Evolutionary conservation across 2,113 vertebrate genomes (phyloP).

Genomic region (Amphilophus citrinellus): DNA sequence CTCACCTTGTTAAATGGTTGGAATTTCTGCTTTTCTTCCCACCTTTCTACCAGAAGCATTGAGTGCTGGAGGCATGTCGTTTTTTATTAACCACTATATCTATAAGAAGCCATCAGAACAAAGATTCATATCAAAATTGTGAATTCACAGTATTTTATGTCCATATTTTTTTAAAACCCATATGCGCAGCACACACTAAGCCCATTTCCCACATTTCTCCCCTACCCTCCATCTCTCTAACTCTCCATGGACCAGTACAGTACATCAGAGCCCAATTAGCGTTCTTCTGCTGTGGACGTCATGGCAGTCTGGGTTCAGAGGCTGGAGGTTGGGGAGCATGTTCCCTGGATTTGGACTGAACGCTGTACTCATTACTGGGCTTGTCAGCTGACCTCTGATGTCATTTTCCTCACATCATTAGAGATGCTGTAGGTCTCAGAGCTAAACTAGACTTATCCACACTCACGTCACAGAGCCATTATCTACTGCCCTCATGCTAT

Average conservation of each 20-base stretch:
- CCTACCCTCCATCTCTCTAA: slow-evolving; percentile 4
- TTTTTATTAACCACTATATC: slow-evolving; percentile 10
- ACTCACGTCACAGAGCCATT: slow-evolving; percentile 38
- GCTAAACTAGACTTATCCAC: slow-evolving; percentile 32
- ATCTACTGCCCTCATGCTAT: slow-evolving; percentile 61
- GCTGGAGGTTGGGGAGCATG: slow-evolving; percentile 63
- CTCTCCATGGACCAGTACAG: slow-evolving; percentile 30
- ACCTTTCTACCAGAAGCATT: slow-evolving; percentile 7
- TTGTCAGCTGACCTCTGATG: slow-evolving; percentile 69
- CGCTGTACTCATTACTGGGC: slow-evolving; percentile 71
- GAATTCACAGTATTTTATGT: not conserved
- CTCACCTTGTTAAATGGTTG: slow-evolving; percentile 30
- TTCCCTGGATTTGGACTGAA: slow-evolving; percentile 57
- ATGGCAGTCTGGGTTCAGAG: slow-evolving; percentile 45
- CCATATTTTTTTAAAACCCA: slow-evolving; percentile 9
- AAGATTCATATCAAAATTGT: not conserved
- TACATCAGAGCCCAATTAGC: slow-evolving; percentile 70
- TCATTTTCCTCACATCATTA: slow-evolving; percentile 68
- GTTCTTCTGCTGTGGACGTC: slow-evolving; percentile 34
- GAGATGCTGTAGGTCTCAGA: slow-evolving; percentile 31
- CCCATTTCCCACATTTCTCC: slow-evolving; percentile 5
- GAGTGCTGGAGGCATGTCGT: not conserved
- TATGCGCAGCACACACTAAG: not conserved
- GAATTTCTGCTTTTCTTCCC: slow-evolving; percentile 17
- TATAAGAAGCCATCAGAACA: not conserved